Base-by-base conservation (phyloP, 2,888 invertebrate genomes). In the Lingula anatina region DNA sequence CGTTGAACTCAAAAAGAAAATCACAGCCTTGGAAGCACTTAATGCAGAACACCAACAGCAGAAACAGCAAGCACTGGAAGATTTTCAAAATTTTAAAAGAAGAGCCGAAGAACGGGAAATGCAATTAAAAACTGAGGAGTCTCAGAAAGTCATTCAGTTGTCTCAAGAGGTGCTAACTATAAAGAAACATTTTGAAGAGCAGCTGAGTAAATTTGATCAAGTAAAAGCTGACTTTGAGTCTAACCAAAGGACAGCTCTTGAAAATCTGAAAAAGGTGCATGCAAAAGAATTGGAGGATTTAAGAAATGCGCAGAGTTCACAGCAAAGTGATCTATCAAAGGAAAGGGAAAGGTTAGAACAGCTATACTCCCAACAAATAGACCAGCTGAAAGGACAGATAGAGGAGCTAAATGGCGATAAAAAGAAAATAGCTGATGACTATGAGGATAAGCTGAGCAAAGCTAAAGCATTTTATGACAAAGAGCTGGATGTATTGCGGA, bases 401-500 rank as follows among this genome's bases (percentile, higher is more conserved):
- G 61, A 65, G 27, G 27, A 37, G 28, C 53, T 68, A 44, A 60
- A 62, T 26, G 55, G 51, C 1, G 66, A 67, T 24, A 70, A 66
- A 57, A 31, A 46, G 37, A 59, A 61, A 58, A 45, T 64, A 28
- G 53, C 59, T 24, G 70, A 71, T 38, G 75, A 76, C 26, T 69
- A 65, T 61, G 70, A 69, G 44, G 55, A 51, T 20, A 76, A 74
- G 53, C 55, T 75, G 12, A 58, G 55, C 25, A 71, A 75, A 61
- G 69, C 72, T 24, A 65, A 70, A 51, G 61, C 69, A 20, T 71
- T 73, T 50, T 71, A 70, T 59, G 71, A 74, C 56, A 70, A 74
- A 44, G 75, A 76, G 53, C 56, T 76, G 12, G 66, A 69, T 45
- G 71, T 63, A 7, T 51, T 70, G 24, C 61, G 53, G 47, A 52